Base-by-base conservation (phyloP, 2,113 vertebrate species). In the Larimichthys polyactis region DNA sequence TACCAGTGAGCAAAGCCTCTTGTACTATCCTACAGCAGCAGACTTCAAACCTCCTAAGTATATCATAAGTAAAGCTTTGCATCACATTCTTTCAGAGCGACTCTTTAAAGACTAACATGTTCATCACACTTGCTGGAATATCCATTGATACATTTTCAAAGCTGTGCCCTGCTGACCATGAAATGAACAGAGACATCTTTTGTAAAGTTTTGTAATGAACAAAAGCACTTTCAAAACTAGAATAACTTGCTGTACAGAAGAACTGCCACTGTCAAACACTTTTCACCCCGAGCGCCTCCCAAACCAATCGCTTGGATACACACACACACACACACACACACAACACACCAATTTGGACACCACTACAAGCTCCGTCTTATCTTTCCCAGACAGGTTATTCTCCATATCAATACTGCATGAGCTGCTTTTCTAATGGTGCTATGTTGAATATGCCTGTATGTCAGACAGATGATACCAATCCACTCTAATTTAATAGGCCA, bases 341-440 rank as follows among this genome's bases (percentile, higher is more conserved):
- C 59, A 73, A 73, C 55, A 73, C 29, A 73, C 70, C 43, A 68
- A 75, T 65, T 65, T 66, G 75, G 57, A 83, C 64, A 55, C 32
- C 36, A 17, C 51, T 79, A 63, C 70, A 54, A 81, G 80, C 54
- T 24, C 52, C 11, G 71, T 64, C 80, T 88, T 89, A 90, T 87
- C 84, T 84, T 60, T 51, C 19, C 44, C 71, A 77, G 81, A 81
- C 82, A 82, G 83, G 75, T 84, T 77, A 77, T 86, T 82, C 51
- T 79, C 75, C 32, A 44, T 73, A 78, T 87, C 78, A 90, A 87
- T 87, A 79, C 62, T 78, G 67, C 71, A 87, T 71, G 81, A 86
- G 76, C 10, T 60, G 74, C 24, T 71, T 73, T 66, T 68, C 58
- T 80, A 83, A 90, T 81, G 59, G 71, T 55, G 72, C 55, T 44